phyloP scores from a whole-genome alignment of 2,797 vertebrate species.

The Enteromius fasciolatus region DNA sequence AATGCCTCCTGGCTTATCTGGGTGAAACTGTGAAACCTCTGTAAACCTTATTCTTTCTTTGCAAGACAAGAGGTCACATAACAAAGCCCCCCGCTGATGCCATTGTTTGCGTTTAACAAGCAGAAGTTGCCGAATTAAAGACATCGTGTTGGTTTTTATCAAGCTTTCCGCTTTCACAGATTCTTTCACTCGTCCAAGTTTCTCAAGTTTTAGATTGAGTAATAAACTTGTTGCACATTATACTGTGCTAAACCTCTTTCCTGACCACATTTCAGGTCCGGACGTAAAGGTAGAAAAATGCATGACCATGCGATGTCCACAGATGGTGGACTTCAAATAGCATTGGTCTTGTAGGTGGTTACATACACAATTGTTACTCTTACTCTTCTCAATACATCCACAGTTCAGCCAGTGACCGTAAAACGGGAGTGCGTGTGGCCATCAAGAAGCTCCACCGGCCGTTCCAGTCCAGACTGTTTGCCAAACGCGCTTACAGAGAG shows the following conservation, averaged over 20 bases:
- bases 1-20: background rate
- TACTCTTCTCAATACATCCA: conserved; percentile 9
- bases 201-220: background rate
- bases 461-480: conserved; percentile 93
- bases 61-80: conserved; percentile 62
- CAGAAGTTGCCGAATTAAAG: conserved; percentile 45
- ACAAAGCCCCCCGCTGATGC: conserved; percentile 68
- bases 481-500: conserved; percentile 91
- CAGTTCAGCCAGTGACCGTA: conserved; percentile 89
- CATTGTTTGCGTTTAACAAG: conserved; percentile 50
- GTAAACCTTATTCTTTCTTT: conserved; percentile 62
- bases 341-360: background rate
- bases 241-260: background rate
- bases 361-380: background rate
- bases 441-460: conserved; percentile 97
- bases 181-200: background rate
- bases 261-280: background rate
- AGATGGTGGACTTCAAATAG: background rate
- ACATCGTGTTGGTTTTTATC: background rate
- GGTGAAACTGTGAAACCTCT: conserved; percentile 8
- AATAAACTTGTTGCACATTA: background rate
- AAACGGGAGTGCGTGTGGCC: conserved; percentile 88
- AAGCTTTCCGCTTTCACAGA: background rate
- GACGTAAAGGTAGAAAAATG: background rate
- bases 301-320: background rate